phyloP scores from a whole-genome alignment of 2,113 vertebrate genomes.

The Cyrtonyx montezumae region DNA sequence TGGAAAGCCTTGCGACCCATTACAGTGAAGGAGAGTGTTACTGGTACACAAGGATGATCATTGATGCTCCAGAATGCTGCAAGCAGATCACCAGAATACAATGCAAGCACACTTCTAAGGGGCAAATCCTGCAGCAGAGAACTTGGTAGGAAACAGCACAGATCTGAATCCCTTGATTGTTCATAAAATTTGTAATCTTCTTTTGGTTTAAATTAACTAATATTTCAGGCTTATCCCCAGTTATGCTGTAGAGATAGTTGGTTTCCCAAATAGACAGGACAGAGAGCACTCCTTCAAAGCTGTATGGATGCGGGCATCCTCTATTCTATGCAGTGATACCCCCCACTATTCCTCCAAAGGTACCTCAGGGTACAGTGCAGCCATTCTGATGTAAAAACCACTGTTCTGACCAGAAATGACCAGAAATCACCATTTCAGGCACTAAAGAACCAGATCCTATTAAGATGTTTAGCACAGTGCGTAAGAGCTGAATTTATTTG shows the following conservation, averaged over 20 bases:
- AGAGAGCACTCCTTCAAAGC: background rate
- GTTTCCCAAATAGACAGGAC: background rate
- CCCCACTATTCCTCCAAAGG: background rate
- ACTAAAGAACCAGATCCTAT: background rate
- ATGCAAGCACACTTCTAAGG: background rate
- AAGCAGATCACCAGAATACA: background rate
- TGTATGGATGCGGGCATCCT: background rate
- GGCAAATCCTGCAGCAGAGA: background rate
- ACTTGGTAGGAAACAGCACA: background rate
- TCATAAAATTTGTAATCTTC: background rate
- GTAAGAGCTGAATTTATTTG: background rate
- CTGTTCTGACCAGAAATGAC: background rate
- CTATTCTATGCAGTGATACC: background rate
- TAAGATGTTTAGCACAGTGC: accelerated
- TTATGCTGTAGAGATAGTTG: accelerated
- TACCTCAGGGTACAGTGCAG: background rate
- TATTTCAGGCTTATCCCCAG: background rate
- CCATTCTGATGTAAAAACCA: background rate
- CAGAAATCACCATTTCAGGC: background rate
- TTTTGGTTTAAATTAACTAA: background rate
- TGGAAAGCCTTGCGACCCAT: background rate
- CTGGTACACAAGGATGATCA: background rate
- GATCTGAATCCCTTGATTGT: background rate
- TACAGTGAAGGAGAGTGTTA: background rate
- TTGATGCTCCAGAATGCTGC: background rate